Percentiles rank a stretch among this genome's conserved stretches.
Conservation (phyloP, 2,113 vertebrate species). For the Barnardius zonarius region DNA sequence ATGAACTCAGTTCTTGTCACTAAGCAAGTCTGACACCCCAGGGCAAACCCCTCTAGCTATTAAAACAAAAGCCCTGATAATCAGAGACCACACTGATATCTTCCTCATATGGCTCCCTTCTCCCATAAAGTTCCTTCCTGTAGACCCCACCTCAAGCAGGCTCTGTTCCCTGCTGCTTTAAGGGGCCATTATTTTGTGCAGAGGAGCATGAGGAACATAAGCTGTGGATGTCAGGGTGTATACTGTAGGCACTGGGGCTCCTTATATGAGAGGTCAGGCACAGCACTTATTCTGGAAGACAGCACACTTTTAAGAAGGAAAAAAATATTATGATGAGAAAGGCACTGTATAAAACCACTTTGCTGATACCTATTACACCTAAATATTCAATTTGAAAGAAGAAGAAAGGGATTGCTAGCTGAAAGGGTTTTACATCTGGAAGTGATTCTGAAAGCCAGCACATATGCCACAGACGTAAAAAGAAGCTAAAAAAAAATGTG, state of each 20-base stretch:
- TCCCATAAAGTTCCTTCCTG: not conserved
- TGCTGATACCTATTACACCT: not conserved
- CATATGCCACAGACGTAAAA: not conserved
- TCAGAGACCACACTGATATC: rapidly evolving
- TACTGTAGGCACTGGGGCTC: not conserved
- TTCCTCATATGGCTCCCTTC: not conserved
- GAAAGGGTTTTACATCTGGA: slow-evolving; percentile 8
- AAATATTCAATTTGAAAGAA: not conserved
- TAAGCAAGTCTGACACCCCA: not conserved
- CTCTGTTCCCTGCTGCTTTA: not conserved
- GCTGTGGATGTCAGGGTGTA: not conserved
- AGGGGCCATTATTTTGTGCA: not conserved
- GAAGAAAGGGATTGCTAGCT: not conserved
- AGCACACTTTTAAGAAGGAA: not conserved
- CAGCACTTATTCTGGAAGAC: not conserved
- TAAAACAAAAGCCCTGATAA: not conserved
- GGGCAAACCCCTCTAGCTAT: not conserved
- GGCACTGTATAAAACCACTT: not conserved
- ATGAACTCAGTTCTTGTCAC: not conserved
- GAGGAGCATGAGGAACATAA: not conserved
- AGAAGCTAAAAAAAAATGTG: not conserved
- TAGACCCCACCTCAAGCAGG: not conserved
- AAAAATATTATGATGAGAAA: not conserved
- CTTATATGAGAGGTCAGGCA: not conserved
- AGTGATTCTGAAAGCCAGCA: slow-evolving; percentile 15